Evolutionary conservation across 1,140 invertebrate genomes (phyloP), one percentile per base, ranked within the genome.

Genomic region (Pentalonia nigronervosa): DNA sequence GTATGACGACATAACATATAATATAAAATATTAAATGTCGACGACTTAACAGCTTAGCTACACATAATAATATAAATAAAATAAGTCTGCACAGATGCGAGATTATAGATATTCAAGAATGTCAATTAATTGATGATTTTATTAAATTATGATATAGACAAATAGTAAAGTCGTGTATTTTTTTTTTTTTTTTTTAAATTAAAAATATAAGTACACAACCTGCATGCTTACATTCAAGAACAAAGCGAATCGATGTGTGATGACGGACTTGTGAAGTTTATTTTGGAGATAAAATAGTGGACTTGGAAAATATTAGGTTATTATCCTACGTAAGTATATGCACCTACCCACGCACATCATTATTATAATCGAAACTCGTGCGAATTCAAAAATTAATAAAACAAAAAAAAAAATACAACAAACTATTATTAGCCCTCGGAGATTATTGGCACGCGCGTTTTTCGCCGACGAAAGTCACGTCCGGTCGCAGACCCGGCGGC

Each of bases 381-480:
- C n/a, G 34, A 67, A 47, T 88, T 34, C 30, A 14, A 4, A 45
- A 36, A 86, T 45, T 36, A 67, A 60, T 36, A 67, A 60, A 60
- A 60, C 30, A 67, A 30, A 30, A 67, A n/a, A 60, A 30, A 30
- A 14, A 67, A n/a, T 3, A 60, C 56, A 14, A 76, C n/a, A n/a
- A n/a, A n/a, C 41, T 45, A 14, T 86, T 30, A 23, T 8, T 9
- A 36, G 83, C 25, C 25, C 25, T 76, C 41, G 21, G 23, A 86
- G n/a, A 88, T 45, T 83, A 76, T 83, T 92, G 47, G 67, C 47
- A 50, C 30, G n/a, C 2, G n/a, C 67, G 21, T 47, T 76, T 47
- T 76, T 67, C 41, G 25, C 45, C 89, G 9, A 92, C 67, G 45
- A 91, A 91, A 76, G 76, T 91, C 67, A 92, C 76, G 47, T 92